Evolutionary conservation across 1,140 invertebrate genomes (phyloP), one percentile per base, ranked within the genome.

Genomic region (Alviniconcha marisindica): DNA sequence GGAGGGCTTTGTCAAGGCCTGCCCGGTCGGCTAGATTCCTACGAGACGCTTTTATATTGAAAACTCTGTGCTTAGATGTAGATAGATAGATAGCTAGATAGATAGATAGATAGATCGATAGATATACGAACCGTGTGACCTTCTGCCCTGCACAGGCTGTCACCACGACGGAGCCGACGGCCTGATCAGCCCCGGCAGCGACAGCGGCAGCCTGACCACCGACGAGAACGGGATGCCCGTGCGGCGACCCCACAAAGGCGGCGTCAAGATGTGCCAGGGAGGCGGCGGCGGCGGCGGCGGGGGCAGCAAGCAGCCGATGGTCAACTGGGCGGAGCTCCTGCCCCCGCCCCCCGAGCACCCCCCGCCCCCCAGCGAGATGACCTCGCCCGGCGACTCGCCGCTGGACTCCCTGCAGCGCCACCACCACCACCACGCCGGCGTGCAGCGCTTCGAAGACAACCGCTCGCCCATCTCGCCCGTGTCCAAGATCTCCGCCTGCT

Each of bases 331-430:
- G 28, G 96, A 96, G 74, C 83, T 92, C 60, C 93, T 96, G 40
- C 96, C 96, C 14, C 96, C 96, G 66, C 96, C 96, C 1, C 96
- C 96, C 0, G 96, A 96, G 86, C 96, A 96, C 92, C 96, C 96
- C 18, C 96, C 96, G 4, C 96, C 96, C 0, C 91, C 89, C 77
- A 92, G 93, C 51, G 24, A 33, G 31, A 56, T 14, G n/a, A 12
- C 71, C 15, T 87, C 89, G 36, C 86, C 88, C 31, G 85, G 87
- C 31, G 89, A 90, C 60, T 91, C 86, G 38, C 90, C 87, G 14
- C 85, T 82, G 83, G 84, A 85, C 71, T 85, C 86, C 21, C 83
- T 87, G 28, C 81, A 81, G 38, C 81, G 77, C 38, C 83, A 85
- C 14, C 84, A 81, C 42, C 81, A 87, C 56, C 84, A 84, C 4